Conservation (phyloP, 1,140 invertebrate genomes). For the Aphis craccivora region DNA sequence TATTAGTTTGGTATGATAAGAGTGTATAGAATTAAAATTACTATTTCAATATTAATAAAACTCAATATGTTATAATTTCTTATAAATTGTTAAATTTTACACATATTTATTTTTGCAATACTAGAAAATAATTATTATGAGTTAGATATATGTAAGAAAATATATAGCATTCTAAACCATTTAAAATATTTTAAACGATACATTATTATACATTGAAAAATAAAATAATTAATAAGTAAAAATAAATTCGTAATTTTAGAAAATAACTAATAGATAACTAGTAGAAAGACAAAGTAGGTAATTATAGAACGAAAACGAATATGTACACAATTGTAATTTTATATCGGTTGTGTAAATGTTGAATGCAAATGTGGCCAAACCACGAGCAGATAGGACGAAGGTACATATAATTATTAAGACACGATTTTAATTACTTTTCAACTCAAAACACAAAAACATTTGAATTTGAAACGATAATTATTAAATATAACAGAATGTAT, state of each 20-base stretch:
- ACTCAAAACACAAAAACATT: background rate
- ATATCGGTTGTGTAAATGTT: background rate
- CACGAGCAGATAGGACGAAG: background rate
- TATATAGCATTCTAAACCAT: no score
- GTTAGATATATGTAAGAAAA: background rate
- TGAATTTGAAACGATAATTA: slow-evolving; percentile 3
- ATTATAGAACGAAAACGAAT: background rate
- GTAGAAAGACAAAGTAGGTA: background rate
- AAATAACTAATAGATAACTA: background rate
- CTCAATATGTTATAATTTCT: no score
- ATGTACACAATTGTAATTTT: background rate
- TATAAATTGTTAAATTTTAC: no score
- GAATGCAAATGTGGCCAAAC: background rate
- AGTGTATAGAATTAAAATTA: no score
- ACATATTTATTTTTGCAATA: background rate
- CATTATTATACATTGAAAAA: background rate
- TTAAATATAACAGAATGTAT: background rate
- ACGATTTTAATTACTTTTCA: slow-evolving; percentile 4
- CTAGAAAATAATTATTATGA: background rate
- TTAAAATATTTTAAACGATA: background rate
- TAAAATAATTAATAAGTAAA: background rate
- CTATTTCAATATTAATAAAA: no score
- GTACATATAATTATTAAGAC: background rate
- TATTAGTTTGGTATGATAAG: background rate
- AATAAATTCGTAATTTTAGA: background rate